Conservation (phyloP, 2,113 vertebrate genomes). For the Urocynchramus pylzowi region DNA sequence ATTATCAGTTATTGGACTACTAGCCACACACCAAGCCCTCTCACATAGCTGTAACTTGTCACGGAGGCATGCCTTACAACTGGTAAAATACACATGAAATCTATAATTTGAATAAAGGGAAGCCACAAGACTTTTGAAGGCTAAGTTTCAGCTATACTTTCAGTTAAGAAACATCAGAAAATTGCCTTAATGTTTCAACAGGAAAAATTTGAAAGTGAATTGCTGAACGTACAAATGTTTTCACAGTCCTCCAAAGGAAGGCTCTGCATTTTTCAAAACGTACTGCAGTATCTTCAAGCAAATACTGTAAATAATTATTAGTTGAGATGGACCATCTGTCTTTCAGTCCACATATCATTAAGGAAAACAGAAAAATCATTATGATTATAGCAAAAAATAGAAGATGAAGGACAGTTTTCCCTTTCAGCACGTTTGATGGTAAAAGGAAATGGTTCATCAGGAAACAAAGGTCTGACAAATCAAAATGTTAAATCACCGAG, state of each 20-base stretch:
- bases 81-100: background rate
- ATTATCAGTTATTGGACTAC: background rate
- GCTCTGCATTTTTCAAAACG: background rate
- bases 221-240: background rate
- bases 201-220: background rate
- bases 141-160: background rate
- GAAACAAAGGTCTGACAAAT: background rate
- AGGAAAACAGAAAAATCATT: background rate
- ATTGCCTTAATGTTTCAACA: background rate
- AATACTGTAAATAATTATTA: background rate
- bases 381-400: background rate
- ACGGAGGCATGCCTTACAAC: background rate
- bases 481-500: background rate
- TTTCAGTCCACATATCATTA: background rate
- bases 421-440: background rate
- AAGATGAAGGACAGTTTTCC: background rate
- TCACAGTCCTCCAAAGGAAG: background rate
- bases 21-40: background rate
- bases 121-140: background rate
- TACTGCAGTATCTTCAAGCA: background rate
- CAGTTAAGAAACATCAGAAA: background rate
- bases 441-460: rapidly evolving
- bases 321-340: background rate
- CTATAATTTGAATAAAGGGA: background rate
- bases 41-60: background rate